Percentiles rank a stretch among this genome's conserved stretches.
Evolutionary conservation across 2,797 vertebrate species (phyloP).

Genomic region (Fistularia tabacaria): DNA sequence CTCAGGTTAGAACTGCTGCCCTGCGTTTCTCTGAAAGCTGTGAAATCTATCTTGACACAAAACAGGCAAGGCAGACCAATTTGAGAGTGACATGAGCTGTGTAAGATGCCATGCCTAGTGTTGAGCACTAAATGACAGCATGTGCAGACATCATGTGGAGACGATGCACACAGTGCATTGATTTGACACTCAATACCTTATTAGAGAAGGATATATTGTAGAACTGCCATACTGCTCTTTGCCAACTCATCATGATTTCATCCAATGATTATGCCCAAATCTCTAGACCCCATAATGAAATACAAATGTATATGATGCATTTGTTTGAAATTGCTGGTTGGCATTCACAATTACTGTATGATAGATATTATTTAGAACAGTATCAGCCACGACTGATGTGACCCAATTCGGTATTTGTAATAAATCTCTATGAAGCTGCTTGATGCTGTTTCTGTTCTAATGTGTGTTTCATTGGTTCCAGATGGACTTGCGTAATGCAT

Average conservation of each 20-base stretch:
- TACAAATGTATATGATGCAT: too few relatives aligned
- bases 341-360: too few relatives aligned
- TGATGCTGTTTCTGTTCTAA: too few relatives aligned
- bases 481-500: too few relatives aligned
- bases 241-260: neutral
- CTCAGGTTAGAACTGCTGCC: constrained; percentile 39
- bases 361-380: too few relatives aligned
- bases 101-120: constrained; percentile 43
- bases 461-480: too few relatives aligned
- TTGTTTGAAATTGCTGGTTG: too few relatives aligned
- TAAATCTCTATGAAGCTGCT: too few relatives aligned
- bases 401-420: too few relatives aligned
- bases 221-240: constrained; percentile 26
- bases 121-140: constrained; percentile 47
- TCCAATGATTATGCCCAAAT: too few relatives aligned
- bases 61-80: constrained; percentile 30
- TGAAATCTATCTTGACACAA: constrained; percentile 43
- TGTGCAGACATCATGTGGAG: constrained; percentile 59
- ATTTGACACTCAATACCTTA: constrained; percentile 46
- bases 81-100: constrained; percentile 40
- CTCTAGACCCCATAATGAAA: too few relatives aligned
- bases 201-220: constrained; percentile 65
- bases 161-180: constrained; percentile 49
- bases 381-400: too few relatives aligned
- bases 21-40: constrained; percentile 26